Evolutionary conservation across 2,797 vertebrate genomes (phyloP).

Genomic region (Lagocephalus sceleratus): DNA sequence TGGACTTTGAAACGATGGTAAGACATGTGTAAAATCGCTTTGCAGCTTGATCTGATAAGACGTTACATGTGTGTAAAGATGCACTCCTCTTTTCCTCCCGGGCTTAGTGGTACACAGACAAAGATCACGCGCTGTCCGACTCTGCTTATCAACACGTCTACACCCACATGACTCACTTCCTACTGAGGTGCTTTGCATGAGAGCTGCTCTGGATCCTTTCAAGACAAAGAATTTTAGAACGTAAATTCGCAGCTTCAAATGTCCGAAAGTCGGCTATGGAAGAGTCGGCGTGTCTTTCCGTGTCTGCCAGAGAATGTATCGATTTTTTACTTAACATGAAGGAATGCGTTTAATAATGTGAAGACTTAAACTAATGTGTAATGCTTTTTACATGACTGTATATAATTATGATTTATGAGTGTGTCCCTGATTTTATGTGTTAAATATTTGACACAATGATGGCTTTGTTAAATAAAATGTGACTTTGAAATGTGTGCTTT

Average conservation of each 20-base stretch:
- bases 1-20: constrained; percentile 98
- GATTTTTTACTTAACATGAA: neutral
- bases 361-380: neutral
- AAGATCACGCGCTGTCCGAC: constrained; percentile 85
- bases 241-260: no score
- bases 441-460: constrained; percentile 10
- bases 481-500: neutral
- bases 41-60: neutral
- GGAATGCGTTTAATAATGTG: neutral
- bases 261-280: neutral
- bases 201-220: no score
- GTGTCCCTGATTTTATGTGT: constrained; percentile 12
- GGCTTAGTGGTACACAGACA: constrained; percentile 93
- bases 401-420: constrained; percentile 4
- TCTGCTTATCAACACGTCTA: constrained; percentile 87
- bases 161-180: constrained; percentile 91
- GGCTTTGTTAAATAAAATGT: constrained; percentile 34
- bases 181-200: constrained; percentile 85
- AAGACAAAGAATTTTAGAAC: no score
- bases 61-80: neutral
- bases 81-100: neutral
- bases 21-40: neutral
- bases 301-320: neutral
- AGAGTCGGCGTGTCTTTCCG: neutral
- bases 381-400: constrained; percentile 1